Evolutionary conservation across 2,888 invertebrate species (phyloP), one percentile per base, ranked within the genome.

Genomic region (Xestoiulus laeticollis): DNA sequence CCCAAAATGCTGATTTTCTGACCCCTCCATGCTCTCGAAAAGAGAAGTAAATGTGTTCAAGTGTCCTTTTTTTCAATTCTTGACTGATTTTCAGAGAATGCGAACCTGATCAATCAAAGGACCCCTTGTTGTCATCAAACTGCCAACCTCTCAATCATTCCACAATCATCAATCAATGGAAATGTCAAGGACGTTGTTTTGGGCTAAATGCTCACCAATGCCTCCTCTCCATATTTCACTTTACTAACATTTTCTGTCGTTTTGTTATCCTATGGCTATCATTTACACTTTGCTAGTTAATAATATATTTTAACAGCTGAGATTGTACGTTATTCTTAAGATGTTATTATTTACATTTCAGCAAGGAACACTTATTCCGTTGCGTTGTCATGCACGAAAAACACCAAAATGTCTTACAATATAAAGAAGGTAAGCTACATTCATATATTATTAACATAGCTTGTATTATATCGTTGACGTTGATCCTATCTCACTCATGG

Each of bases 331-430:
- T 33, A 30, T 83, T 33, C 22, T 83, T 33, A 83, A 83, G 22
- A 48, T 85, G 89, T 87, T 88, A 89, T 90, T 89, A 89, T 89
- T 90, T 89, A 89, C 91, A 91, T 94, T 95, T 89, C 95, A 98
- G 97, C 92, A 96, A 96, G 94, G 95, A 96, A 43, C 94, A 94
- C 92, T 98, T 98, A 93, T 97, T 96, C 93, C 96, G 96, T 90
- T 98, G 98, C 93, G 96, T 98, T 91, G 97, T 98, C 92, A 97
- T 98, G 94, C 97, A 97, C 92, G 97, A 97, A 93, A 97, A 97
- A 93, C 98, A 98, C 93, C 94, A 95, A 91, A 98, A 98, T 93
- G 97, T 98, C 90, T 94, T 98, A 90, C 98, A 98, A 93, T 98
- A 97, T 94, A 98, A 98, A 95, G 97, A 98, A 94, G 97, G 98